These are phyloP conservation scores for Nymphicus hollandicus DNA, from an alignment of 2,113 vertebrate species.

Conservation along the genomic window DNA sequence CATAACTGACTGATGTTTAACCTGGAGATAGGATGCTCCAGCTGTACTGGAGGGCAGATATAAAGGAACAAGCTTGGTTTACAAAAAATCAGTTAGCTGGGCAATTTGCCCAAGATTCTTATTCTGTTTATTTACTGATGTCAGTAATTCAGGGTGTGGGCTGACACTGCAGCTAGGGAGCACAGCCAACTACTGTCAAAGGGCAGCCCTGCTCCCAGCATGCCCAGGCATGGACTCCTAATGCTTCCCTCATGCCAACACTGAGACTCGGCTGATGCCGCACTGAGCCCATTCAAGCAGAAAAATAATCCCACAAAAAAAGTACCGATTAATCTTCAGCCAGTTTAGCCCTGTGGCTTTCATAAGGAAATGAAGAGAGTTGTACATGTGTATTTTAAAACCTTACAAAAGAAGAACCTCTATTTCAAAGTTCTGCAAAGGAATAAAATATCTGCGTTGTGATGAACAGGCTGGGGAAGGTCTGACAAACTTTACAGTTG, in stretches of 20 bases:
- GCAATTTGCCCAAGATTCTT: neutral
- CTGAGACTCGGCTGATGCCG: neutral
- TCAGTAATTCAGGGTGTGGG: neutral
- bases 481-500: neutral
- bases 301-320: neutral
- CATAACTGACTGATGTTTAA: neutral
- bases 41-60: neutral
- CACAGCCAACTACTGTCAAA: neutral
- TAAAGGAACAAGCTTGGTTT: neutral
- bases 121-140: neutral
- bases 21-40: neutral
- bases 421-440: neutral
- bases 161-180: neutral
- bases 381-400: neutral
- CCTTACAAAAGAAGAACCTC: neutral
- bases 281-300: neutral
- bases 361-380: neutral
- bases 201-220: neutral
- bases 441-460: neutral
- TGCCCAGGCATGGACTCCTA: fast-evolving
- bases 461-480: neutral
- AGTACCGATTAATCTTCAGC: neutral
- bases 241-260: neutral
- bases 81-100: neutral
- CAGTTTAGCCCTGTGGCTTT: neutral